Conservation (phyloP, 2,113 vertebrate genomes). For the Dicaeum eximium region DNA sequence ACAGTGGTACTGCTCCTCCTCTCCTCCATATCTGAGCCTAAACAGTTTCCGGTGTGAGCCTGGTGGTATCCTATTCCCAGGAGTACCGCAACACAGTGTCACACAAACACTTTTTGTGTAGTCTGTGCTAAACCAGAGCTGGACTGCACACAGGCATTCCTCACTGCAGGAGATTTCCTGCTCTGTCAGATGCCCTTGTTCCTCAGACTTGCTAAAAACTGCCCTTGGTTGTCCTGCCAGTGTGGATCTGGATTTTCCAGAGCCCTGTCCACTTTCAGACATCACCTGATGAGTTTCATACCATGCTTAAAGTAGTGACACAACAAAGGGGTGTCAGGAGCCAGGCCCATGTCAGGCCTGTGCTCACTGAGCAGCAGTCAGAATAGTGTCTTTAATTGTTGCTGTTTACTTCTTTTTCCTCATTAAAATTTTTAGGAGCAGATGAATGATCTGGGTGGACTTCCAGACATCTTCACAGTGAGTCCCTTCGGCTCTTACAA, state of each 20-base stretch:
- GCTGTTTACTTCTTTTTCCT: neutral
- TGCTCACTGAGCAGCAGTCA: neutral
- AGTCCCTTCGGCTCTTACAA: neutral
- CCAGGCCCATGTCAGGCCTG: accelerated
- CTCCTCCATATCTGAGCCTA: neutral
- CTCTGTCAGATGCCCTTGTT: neutral
- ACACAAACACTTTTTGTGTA: neutral
- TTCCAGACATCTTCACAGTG: neutral
- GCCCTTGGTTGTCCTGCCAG: neutral
- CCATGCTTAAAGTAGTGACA: neutral
- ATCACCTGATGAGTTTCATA: neutral
- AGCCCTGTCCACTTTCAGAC: neutral
- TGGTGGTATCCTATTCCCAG: neutral
- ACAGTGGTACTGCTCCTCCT: neutral
- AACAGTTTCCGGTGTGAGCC: neutral
- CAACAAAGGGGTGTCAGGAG: neutral
- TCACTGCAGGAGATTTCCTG: neutral
- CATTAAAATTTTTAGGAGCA: neutral
- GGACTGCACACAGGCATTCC: neutral
- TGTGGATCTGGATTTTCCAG: neutral
- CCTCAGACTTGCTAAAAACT: neutral
- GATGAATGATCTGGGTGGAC: neutral
- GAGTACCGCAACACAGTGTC: neutral
- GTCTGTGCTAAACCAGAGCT: neutral
- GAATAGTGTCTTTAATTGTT: neutral